Evolutionary conservation across 2,888 invertebrate genomes (phyloP), one percentile per base, ranked within the genome.

Genomic region (Chymomyza caudatula): DNA sequence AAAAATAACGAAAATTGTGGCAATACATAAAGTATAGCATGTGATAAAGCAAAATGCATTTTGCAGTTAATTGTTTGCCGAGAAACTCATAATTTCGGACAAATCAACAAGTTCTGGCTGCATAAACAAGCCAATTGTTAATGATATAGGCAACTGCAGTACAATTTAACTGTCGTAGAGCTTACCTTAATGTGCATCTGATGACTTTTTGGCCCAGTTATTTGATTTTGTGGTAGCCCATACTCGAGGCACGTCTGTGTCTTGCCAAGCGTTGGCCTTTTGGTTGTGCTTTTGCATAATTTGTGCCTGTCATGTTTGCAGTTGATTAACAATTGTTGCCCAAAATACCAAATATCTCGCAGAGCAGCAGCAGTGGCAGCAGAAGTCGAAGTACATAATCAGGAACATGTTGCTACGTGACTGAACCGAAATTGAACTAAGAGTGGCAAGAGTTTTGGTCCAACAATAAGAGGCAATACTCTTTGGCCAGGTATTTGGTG

Each of bases 261-360:
- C 62, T 54, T 51, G 55, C 65, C 37, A 57, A 43, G 44, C 53
- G 60, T 77, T 67, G 20, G 59, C 71, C 23, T 49, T 56, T 47
- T 56, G 51, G 44, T 53, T 64, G 57, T 71, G 65, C 64, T 23
- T 60, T 66, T 73, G 76, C 81, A 81, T 84, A 81, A 84, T 82
- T 82, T 78, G 73, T 71, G 63, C 61, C 69, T 74, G 85, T 79
- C 83, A 78, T 82, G 85, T 78, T 73, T 70, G 71, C 64, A 69
- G 71, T 85, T 82, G 82, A 82, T 82, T 82, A 82, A 85, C 82
- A 82, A 79, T 75, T 76, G 64, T 69, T 76, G 22, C 49, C 56
- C 17, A 47, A 43, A n/a, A 37, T 43, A 17, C 54, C 54, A 52
- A 20, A 17, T 20, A 20, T 17, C 6, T 8, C n/a, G 47, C 47